Conservation (phyloP, 2,113 vertebrate genomes). For the Myrmecobius fasciatus region DNA sequence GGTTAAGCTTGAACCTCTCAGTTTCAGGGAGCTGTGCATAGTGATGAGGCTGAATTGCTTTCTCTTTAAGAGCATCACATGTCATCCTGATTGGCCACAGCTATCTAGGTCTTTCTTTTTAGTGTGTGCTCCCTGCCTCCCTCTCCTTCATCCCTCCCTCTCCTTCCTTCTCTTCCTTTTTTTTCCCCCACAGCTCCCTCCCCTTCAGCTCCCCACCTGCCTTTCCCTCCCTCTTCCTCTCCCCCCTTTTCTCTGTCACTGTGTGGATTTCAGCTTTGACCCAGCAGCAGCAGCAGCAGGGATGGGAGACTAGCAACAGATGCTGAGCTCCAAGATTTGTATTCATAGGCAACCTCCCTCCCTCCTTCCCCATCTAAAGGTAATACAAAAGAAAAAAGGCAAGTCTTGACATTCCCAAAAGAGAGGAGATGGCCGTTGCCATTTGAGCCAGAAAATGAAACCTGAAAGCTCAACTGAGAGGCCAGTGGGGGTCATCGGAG, state of each 20-base stretch:
- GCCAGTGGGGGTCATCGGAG: neutral
- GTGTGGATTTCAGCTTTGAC: neutral
- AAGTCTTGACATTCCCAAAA: neutral
- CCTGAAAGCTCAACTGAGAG: neutral
- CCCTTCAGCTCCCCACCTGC: neutral
- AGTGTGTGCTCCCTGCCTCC: neutral
- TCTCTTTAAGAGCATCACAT: constrained; percentile 62
- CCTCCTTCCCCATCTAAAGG: neutral
- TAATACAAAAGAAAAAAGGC: neutral
- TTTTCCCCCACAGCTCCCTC: neutral
- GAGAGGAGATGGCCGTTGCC: neutral
- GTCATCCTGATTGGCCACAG: constrained; percentile 78
- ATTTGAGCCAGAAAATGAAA: neutral
- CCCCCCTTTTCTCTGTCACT: neutral
- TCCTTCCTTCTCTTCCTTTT: neutral
- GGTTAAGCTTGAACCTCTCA: neutral
- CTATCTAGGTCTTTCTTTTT: constrained; percentile 71
- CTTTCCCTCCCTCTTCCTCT: neutral
- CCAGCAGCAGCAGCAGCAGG: neutral
- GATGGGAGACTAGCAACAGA: constrained; percentile 68
- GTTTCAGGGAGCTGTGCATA: rapidly evolving
- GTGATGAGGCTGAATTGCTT: neutral
- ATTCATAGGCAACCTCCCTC: neutral
- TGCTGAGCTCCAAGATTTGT: constrained; percentile 47
- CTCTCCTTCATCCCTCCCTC: neutral